Evolutionary conservation across 2,888 invertebrate species (phyloP).

Genomic region (Trichogramma dendrolimi): DNA sequence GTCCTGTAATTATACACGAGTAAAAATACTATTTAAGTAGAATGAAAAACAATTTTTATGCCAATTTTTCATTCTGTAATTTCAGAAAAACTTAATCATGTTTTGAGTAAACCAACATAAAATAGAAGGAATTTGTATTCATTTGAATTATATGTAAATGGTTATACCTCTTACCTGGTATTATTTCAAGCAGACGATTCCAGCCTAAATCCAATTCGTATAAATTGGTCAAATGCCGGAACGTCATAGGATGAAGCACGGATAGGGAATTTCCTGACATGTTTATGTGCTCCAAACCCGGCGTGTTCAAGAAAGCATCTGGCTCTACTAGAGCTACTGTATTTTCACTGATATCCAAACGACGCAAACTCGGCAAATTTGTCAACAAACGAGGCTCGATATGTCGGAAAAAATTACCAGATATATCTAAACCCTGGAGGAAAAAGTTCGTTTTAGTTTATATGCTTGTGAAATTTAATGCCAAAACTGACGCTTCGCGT

Average conservation of each 20-base stretch:
- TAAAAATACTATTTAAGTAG: background rate
- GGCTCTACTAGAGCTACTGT: slow-evolving; percentile 68
- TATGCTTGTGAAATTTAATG: background rate
- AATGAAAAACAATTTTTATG: no score
- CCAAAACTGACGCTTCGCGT: slow-evolving; percentile 10
- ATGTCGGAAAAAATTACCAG: slow-evolving; percentile 68
- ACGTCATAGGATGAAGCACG: slow-evolving; percentile 70
- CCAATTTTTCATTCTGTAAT: no score
- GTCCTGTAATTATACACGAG: slow-evolving; percentile 49
- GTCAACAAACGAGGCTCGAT: slow-evolving; percentile 69
- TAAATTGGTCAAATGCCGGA: slow-evolving; percentile 68
- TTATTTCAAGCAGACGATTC: slow-evolving; percentile 69
- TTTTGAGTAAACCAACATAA: background rate
- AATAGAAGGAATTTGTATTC: background rate
- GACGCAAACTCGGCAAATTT: slow-evolving; percentile 71
- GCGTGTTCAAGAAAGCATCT: slow-evolving; percentile 68
- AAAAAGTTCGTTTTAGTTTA: background rate
- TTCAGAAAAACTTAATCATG: no score
- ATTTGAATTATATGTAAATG: no score
- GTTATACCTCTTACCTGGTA: slow-evolving; percentile 52
- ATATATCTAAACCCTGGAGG: slow-evolving; percentile 69
- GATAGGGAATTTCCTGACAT: slow-evolving; percentile 72
- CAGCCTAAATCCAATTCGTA: slow-evolving; percentile 75
- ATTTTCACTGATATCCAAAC: slow-evolving; percentile 74
- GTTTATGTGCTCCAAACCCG: slow-evolving; percentile 74